phyloP scores from a whole-genome alignment of 1,140 invertebrate genomes.

The Trichonephila clavata region DNA sequence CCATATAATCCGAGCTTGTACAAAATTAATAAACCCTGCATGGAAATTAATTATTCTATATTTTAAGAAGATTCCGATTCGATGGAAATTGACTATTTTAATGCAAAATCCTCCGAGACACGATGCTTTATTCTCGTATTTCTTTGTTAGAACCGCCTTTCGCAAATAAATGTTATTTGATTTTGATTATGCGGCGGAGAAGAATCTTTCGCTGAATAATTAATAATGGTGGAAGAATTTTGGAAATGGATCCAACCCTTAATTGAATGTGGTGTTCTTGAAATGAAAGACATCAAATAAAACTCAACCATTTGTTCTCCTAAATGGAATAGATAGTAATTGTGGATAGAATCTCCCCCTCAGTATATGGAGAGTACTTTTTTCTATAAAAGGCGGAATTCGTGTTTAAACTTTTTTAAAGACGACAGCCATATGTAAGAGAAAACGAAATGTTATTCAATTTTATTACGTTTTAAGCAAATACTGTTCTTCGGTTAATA shows the following conservation, averaged over 20 bases:
- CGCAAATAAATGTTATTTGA: neutral
- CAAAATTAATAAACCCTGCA: neutral
- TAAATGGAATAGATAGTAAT: neutral
- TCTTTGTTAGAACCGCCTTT: neutral
- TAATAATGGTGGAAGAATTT: neutral
- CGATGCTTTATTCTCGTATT: neutral
- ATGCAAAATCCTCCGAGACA: neutral
- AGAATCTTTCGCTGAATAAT: neutral
- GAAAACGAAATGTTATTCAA: too few species aligned
- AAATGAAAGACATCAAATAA: neutral
- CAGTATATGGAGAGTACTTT: neutral
- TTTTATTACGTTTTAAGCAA: too few species aligned
- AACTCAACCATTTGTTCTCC: neutral
- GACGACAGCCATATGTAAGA: too few species aligned
- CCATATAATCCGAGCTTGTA: neutral
- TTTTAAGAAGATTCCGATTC: neutral
- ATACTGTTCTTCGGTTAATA: too few species aligned
- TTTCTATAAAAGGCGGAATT: neutral
- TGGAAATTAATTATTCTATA: neutral
- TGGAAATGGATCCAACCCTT: neutral
- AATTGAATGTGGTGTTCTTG: neutral
- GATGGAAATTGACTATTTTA: neutral
- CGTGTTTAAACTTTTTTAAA: too few species aligned
- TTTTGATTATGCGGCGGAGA: neutral
- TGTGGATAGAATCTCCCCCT: too few species aligned